These are phyloP conservation scores for Perognathus longimembris DNA, from an alignment of 2,113 vertebrate species.

Conservation along the genomic window DNA sequence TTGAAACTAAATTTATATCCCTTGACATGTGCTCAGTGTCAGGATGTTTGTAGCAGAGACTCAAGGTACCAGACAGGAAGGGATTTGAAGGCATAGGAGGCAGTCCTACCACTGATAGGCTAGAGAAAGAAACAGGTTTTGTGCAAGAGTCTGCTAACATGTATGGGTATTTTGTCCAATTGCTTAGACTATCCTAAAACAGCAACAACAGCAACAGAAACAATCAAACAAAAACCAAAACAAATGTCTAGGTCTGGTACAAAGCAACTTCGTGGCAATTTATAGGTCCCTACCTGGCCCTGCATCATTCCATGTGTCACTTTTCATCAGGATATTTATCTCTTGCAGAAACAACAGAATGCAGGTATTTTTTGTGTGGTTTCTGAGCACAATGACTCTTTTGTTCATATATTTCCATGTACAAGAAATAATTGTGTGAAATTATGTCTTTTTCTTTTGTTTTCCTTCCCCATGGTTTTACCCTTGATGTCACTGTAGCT, in stretches of 20 bases:
- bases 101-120: background rate
- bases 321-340: background rate
- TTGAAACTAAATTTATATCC: background rate
- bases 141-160: too few relatives aligned
- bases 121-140: background rate
- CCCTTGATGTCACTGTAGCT: too few relatives aligned
- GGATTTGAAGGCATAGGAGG: background rate
- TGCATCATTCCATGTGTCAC: background rate
- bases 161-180: accelerated
- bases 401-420: background rate
- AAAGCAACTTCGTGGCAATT: background rate
- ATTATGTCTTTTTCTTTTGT: too few relatives aligned
- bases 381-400: background rate
- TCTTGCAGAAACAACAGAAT: background rate
- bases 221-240: too few relatives aligned
- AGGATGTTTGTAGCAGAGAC: background rate
- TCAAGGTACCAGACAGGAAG: background rate
- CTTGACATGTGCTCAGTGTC: background rate
- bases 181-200: too few relatives aligned
- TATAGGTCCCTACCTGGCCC: too few relatives aligned
- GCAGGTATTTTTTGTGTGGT: accelerated
- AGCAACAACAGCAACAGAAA: background rate
- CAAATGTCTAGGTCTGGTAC: background rate
- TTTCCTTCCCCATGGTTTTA: too few relatives aligned
- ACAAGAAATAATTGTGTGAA: too few relatives aligned